Evolutionary conservation across 2,888 invertebrate species (phyloP), one percentile per base, ranked within the genome.

Genomic region (Aphidoletes aphidimyza): DNA sequence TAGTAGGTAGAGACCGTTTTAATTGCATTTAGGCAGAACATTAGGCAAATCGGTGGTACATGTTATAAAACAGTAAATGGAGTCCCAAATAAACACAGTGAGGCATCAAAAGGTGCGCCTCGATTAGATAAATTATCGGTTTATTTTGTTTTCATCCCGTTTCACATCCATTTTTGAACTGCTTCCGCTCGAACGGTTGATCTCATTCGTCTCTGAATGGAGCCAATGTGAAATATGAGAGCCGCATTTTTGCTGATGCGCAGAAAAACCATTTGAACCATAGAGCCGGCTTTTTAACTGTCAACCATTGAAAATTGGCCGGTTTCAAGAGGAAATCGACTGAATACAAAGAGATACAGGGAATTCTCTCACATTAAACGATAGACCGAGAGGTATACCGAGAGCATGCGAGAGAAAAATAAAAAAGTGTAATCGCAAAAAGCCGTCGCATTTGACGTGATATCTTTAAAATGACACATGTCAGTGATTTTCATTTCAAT

Each of bases 381-480:
- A n/a, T n/a, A n/a, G n/a, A n/a, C n/a, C n/a, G n/a, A n/a, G n/a
- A n/a, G n/a, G n/a, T n/a, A n/a, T n/a, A n/a, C n/a, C n/a, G n/a
- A n/a, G n/a, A n/a, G n/a, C n/a, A n/a, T n/a, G n/a, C n/a, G n/a
- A n/a, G 30, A 22, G 1, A 14, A 47, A 47, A 54, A n/a, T 5
- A 54, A 22, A 54, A 30, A 30, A 30, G 14, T 42, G 42, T 42
- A n/a, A 14, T 14, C 6, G 14, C 9, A 69, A 9, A 30, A 34
- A 19, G 69, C 30, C 69, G 30, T 69, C 69, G 26, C 30, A 30
- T 69, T 69, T 69, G 69, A 69, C 30, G 69, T 14, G 69, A 69
- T 69, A 69, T 69, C 69, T 69, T 69, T 69, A 69, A 69, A 69
- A 69, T 69, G 69, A 69, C 69, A 69, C 69, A 69, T 69, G 69